Base-by-base conservation (phyloP, 2,113 vertebrate species). In the Eolophus roseicapilla region DNA sequence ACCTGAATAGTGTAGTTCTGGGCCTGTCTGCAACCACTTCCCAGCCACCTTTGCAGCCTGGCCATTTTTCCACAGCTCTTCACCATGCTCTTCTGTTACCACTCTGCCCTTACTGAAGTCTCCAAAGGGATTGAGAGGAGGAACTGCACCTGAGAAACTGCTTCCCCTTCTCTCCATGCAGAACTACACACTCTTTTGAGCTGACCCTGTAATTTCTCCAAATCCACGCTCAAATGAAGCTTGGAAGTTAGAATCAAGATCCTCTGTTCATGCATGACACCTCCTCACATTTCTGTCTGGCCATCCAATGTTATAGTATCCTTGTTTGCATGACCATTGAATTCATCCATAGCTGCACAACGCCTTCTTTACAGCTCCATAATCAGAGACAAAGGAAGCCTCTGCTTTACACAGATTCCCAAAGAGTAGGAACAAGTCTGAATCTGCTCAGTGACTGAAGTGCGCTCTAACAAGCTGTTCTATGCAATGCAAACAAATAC, bases 401-500 rank as follows among this genome's bases (percentile, higher is more conserved):
- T 92, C 88, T 85, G 92, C 88, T 91, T 67, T 6, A 4, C 43
- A 59, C 29, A 88, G 69, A 75, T 79, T 86, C 67, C 44, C 25
- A 67, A 89, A 86, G 86, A 86, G 73, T 0, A 85, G 69, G 77
- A 94, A 89, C 88, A 92, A 93, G 77, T 82, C 91, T 76, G 88
- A 88, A 95, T 76, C 81, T 84, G 88, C 84, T 82, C 69, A 39
- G 4, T 21, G 91, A 78, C 57, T 62, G 70, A 9, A 82, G 81
- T 27, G n/a, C 0, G 1, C 88, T 71, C 83, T 91, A 76, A 93
- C 93, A 86, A 91, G 92, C 95, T 94, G 60, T 39, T 96, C 83
- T 57, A 3, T 15, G 90, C 76, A 86, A 79, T 35, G 90, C 95
- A 97, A 96, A 96, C 93, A 93, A 94, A 93, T 39, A 88, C 68